Conservation (phyloP, 2,797 vertebrate species). For the Glossophaga mutica region DNA sequence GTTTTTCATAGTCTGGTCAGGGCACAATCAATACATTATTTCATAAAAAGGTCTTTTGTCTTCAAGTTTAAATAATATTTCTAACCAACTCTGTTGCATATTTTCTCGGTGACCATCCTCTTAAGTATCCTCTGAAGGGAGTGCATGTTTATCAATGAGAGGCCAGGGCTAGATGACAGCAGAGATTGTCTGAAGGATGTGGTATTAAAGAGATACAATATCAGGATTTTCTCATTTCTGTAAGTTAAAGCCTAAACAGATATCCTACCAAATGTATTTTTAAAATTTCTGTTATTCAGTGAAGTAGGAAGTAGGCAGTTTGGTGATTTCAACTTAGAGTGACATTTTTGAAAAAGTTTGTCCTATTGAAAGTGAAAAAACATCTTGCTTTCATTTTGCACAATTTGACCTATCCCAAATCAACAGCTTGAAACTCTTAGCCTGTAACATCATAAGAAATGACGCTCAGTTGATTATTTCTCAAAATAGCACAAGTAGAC, state of each 20-base stretch:
- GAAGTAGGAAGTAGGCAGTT: not conserved
- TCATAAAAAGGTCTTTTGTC: not conserved
- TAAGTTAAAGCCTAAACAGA: not conserved
- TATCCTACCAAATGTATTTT: not conserved
- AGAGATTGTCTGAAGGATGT: not conserved
- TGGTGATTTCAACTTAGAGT: conserved; percentile 8
- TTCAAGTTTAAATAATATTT: conserved; percentile 16
- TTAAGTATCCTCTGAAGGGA: not conserved
- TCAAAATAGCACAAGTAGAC: not conserved
- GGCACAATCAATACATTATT: not conserved
- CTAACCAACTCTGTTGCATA: not conserved
- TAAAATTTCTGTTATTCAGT: not conserved
- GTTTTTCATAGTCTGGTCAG: not conserved
- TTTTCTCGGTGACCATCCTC: not conserved
- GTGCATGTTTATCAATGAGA: not conserved
- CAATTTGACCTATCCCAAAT: not conserved
- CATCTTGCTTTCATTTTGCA: not conserved
- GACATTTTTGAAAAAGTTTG: not conserved
- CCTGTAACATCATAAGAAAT: not conserved
- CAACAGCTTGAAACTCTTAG: not conserved
- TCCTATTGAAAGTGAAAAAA: not conserved
- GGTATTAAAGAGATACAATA: not conserved
- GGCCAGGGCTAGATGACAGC: not conserved
- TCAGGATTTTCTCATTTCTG: not conserved
- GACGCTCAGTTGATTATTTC: not conserved